Base-by-base conservation (phyloP, 2,888 invertebrate genomes). In the Ferrisia virgata region DNA sequence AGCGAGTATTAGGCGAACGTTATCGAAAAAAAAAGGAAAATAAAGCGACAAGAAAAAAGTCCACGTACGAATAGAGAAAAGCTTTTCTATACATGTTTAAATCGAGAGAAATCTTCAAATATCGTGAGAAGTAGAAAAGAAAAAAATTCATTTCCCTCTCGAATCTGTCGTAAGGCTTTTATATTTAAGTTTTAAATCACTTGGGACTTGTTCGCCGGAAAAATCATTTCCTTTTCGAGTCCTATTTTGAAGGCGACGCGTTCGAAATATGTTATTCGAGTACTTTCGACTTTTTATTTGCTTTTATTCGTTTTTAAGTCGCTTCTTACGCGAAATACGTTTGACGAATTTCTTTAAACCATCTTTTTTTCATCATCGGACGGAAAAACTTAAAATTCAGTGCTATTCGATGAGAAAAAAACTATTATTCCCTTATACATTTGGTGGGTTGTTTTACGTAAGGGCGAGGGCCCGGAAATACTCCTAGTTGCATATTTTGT, bases 111-210 rank as follows among this genome's bases (percentile, higher is more conserved):
- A 76, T 76, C 72, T 76, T 76, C 72, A 36, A 76, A 76, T 76
- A 36, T 76, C 15, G 72, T 72, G 72, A 76, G 43, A 28, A 79
- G 79, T 40, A 80, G 47, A 11, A 82, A 33, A 64, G 53, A 82
- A 58, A 82, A 81, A 81, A 82, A 82, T 82, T 82, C 82, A 82
- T 82, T 82, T 82, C 82, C 82, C 82, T 82, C 82, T 82, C 22
- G 82, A 82, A 82, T 82, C 82, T 82, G 82, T 82, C 82, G 82
- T 82, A 82, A 82, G 82, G 82, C 64, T 82, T 82, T 82, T 82
- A 82, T 82, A 82, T 82, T 82, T 82, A 82, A 82, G 82, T 82
- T 82, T 82, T 82, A 82, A 82, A 82, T 82, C 82, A 82, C 82
- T 82, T 82, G 82, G 82, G 82, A 82, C 82, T 82, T 82, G 82